Conservation (phyloP, 2,888 invertebrate genomes). For the Pinctada fucata region DNA sequence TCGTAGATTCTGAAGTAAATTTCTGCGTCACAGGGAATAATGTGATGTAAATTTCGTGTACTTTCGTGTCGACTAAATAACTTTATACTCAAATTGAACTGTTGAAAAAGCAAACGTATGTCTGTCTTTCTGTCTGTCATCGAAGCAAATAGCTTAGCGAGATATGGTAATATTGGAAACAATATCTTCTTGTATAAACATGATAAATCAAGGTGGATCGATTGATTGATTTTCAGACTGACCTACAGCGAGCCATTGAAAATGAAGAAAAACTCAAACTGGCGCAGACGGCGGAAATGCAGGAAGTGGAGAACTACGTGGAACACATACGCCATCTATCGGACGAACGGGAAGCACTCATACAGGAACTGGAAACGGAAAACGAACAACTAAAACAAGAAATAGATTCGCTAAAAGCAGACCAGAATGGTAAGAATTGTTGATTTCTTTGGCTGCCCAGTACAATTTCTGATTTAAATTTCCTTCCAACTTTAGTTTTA, state of each 20-base stretch:
- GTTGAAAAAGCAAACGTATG: too few relatives aligned
- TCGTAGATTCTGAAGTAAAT: too few relatives aligned
- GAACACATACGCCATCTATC: slow-evolving; percentile 74
- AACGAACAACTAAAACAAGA: slow-evolving; percentile 72
- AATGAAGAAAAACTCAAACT: slow-evolving; percentile 63
- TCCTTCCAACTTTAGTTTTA: background rate
- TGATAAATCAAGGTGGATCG: too few relatives aligned
- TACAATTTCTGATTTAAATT: background rate
- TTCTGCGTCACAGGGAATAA: too few relatives aligned
- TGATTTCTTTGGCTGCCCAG: background rate
- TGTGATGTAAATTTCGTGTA: too few relatives aligned
- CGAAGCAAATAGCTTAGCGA: too few relatives aligned
- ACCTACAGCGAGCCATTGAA: slow-evolving; percentile 60
- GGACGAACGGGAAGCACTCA: slow-evolving; percentile 73
- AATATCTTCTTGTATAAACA: too few relatives aligned
- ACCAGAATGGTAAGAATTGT: slow-evolving; percentile 59
- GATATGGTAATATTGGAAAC: too few relatives aligned
- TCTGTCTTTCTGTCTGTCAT: too few relatives aligned
- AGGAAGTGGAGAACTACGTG: slow-evolving; percentile 79
- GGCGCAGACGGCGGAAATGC: slow-evolving; percentile 74
- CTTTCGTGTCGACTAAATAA: too few relatives aligned
- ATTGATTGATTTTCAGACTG: slow-evolving; percentile 45
- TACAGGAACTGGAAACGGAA: slow-evolving; percentile 73
- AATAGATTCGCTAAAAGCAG: slow-evolving; percentile 60
- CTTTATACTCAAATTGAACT: too few relatives aligned